Conservation (phyloP, 2,113 vertebrate species). For the Plotosus lineatus region DNA sequence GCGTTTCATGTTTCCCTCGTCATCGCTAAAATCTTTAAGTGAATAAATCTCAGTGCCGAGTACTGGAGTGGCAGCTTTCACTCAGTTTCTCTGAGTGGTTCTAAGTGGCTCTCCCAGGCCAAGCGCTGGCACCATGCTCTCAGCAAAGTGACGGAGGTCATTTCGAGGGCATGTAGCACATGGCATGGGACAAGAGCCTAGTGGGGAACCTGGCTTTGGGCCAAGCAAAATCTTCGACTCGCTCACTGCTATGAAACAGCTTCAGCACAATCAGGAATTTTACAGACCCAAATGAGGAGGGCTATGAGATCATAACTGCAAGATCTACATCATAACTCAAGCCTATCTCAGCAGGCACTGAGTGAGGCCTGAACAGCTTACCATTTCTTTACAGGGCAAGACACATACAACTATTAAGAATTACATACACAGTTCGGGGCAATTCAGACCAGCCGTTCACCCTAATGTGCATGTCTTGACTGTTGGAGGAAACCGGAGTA, state of each 20-base stretch:
- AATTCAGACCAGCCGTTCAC: too few relatives aligned
- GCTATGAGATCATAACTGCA: too few relatives aligned
- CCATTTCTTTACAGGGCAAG: too few relatives aligned
- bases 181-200: slow-evolving; percentile 41
- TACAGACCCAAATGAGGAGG: neutral
- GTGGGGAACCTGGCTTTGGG: slow-evolving; percentile 37
- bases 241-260: neutral
- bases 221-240: slow-evolving; percentile 30
- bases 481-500: too few relatives aligned
- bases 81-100: slow-evolving; percentile 11
- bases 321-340: neutral
- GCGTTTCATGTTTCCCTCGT: neutral
- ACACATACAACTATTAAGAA: too few relatives aligned
- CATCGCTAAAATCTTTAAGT: neutral
- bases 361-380: too few relatives aligned
- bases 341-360: neutral
- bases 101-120: slow-evolving; percentile 11
- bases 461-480: too few relatives aligned
- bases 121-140: slow-evolving; percentile 37
- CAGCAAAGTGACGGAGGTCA: slow-evolving; percentile 43
- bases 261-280: neutral
- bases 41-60: slow-evolving; percentile 13
- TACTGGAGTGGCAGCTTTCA: neutral
- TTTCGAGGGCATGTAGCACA: slow-evolving; percentile 47
- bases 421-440: too few relatives aligned